Conservation (phyloP, 2,113 vertebrate species). For the Melanerpes formicivorus region DNA sequence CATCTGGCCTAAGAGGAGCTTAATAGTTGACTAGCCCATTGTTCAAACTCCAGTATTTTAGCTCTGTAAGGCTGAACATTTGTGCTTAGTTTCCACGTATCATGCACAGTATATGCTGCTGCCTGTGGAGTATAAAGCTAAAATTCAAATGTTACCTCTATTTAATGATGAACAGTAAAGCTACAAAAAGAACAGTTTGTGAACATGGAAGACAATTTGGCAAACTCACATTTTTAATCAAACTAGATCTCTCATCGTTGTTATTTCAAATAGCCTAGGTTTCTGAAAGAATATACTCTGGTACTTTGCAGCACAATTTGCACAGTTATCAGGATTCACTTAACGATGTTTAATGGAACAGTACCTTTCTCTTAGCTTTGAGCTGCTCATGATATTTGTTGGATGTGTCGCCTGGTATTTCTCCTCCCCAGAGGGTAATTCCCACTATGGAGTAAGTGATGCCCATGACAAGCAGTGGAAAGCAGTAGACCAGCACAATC, state of each 20-base stretch:
- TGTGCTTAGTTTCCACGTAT: background rate
- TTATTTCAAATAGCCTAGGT: background rate
- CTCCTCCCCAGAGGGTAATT: slow-evolving; percentile 94
- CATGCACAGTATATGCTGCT: background rate
- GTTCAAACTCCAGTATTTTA: background rate
- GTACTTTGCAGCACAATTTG: background rate
- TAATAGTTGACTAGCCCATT: background rate
- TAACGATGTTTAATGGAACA: background rate
- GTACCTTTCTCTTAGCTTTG: slow-evolving; percentile 95
- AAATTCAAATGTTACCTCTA: background rate
- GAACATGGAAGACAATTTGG: background rate
- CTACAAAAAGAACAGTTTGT: background rate
- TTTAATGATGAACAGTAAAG: background rate
- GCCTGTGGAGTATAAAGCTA: background rate
- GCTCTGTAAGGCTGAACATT: background rate
- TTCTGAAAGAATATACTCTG: background rate
- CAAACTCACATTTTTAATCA: background rate
- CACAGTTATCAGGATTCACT: background rate
- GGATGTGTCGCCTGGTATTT: slow-evolving; percentile 93
- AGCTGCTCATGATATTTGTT: slow-evolving; percentile 96
- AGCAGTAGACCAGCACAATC: slow-evolving; percentile 88
- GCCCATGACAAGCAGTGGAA: slow-evolving; percentile 94
- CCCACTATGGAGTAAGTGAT: slow-evolving; percentile 97
- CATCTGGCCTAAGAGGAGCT: background rate
- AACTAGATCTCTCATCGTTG: background rate